phyloP scores from a whole-genome alignment of 1,140 invertebrate genomes.

The Cotesia glomerata region DNA sequence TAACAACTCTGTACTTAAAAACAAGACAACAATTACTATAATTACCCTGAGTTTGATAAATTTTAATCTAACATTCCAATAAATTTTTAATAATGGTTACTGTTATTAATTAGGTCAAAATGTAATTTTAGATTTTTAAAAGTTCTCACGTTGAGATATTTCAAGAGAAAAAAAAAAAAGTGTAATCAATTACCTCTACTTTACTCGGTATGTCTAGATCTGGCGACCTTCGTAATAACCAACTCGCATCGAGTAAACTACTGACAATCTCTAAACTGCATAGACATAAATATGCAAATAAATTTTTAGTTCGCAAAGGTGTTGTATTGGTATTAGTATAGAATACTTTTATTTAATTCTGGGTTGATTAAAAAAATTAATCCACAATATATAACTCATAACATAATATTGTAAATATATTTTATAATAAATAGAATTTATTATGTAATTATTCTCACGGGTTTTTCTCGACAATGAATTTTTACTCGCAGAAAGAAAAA shows the following conservation, averaged over 20 bases:
- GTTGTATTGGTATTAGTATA: background rate
- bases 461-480: background rate
- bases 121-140: too few species aligned
- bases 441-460: constrained; percentile 14
- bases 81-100: too few species aligned
- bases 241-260: background rate
- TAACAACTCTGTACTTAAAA: too few species aligned
- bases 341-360: constrained; percentile 28
- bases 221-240: constrained; percentile 44
- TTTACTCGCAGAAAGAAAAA: constrained; percentile 28
- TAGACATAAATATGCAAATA: constrained; percentile 29
- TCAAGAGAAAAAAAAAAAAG: background rate
- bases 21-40: too few species aligned
- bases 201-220: background rate
- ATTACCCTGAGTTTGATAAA: too few species aligned
- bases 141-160: too few species aligned
- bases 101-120: too few species aligned
- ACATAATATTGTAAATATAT: too few species aligned
- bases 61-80: too few species aligned
- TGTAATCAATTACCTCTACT: constrained; percentile 21
- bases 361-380: background rate
- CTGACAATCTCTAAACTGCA: constrained; percentile 40
- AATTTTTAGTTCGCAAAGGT: constrained; percentile 46
- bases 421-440: too few species aligned
- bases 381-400: background rate